Base-by-base conservation (phyloP, 53 echinoderm and acorn worm genomes). In the Luidia sarsii region DNA sequence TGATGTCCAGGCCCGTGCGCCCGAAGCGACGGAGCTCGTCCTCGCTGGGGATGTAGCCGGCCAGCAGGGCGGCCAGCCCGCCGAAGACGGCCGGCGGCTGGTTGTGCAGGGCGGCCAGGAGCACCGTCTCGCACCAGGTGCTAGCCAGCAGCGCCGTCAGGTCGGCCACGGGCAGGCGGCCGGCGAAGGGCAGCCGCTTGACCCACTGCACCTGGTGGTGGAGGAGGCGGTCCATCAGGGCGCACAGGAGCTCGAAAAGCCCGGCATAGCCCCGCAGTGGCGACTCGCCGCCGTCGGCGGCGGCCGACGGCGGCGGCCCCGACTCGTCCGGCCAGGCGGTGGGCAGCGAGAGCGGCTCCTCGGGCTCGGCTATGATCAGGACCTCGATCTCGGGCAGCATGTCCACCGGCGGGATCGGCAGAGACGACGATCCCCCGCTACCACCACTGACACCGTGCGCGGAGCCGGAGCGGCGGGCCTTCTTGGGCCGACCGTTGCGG, bases 21-120 rank as follows among this genome's bases (percentile, higher is more conserved):
- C 93, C 93, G 57, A 99, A 99, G 27, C 77, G 71, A n/a, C 91
- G 68, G 15, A 99, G 79, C 85, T 99, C 99, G 15, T 99, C 99
- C 56, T 99, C 99, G 53, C 85, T 86, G 4, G 99, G 99, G 31
- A 89, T 87, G 82, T 99, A 99, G 84, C 56, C 77, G 60, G 80
- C 85, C 49, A 93, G 75, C 24, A 99, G 39, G 3, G 59, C 67
- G 2, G 88, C 81, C 23, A 99, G 71, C 18, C 84, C 94, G 50
- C 33, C 31, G 87, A 94, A 92, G 48, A 99, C 65, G 21, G 91
- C 89, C 27, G 81, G 57, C 0, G 93, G 99, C 10, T 99, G 92
- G 65, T 80, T 79, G 35, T 87, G 86, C 48, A 93, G 70, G 1
- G 94, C 87, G 4, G 85, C 91, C 11, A 99, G 67, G 39, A 99